Percentiles rank a stretch among this genome's conserved stretches.
Conservation (phyloP, 2,888 invertebrate genomes). For the Hypena proboscidalis region DNA sequence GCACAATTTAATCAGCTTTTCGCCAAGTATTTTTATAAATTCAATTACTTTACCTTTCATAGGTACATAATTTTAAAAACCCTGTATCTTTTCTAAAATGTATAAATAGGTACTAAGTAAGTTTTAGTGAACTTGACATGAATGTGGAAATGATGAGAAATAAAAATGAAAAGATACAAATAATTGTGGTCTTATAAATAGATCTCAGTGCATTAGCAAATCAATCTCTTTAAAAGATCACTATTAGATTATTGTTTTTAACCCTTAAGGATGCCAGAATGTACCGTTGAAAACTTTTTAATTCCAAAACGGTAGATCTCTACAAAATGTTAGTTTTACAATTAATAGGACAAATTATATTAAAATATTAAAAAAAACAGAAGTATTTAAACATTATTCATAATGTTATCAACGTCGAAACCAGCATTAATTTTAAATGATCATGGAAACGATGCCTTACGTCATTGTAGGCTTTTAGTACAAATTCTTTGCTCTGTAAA, state of each 20-base stretch:
- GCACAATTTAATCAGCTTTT: slow-evolving; percentile 5
- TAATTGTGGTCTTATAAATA: too few species aligned
- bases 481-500: slow-evolving; percentile 53
- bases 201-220: too few species aligned
- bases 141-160: slow-evolving; percentile 1
- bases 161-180: not conserved
- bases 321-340: too few species aligned
- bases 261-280: too few species aligned
- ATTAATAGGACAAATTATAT: too few species aligned
- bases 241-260: too few species aligned
- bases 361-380: too few species aligned
- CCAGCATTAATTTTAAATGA: slow-evolving; percentile 23
- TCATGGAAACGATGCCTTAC: slow-evolving; percentile 22
- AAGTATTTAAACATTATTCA: too few species aligned
- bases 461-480: slow-evolving; percentile 30
- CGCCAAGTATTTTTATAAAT: slow-evolving; percentile 6
- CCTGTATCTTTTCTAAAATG: slow-evolving; percentile 29
- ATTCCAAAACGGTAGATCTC: too few species aligned
- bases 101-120: slow-evolving; percentile 20
- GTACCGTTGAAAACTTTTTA: too few species aligned
- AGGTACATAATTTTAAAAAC: slow-evolving; percentile 23
- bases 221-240: too few species aligned
- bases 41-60: slow-evolving; percentile 9
- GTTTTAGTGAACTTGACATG: too few species aligned
- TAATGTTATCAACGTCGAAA: slow-evolving; percentile 33